A percentile compares a stretch with the other conserved stretches of the same genome.
Evolutionary conservation across 2,888 invertebrate species (phyloP).

Genomic region (Toxonevra muliebris): DNA sequence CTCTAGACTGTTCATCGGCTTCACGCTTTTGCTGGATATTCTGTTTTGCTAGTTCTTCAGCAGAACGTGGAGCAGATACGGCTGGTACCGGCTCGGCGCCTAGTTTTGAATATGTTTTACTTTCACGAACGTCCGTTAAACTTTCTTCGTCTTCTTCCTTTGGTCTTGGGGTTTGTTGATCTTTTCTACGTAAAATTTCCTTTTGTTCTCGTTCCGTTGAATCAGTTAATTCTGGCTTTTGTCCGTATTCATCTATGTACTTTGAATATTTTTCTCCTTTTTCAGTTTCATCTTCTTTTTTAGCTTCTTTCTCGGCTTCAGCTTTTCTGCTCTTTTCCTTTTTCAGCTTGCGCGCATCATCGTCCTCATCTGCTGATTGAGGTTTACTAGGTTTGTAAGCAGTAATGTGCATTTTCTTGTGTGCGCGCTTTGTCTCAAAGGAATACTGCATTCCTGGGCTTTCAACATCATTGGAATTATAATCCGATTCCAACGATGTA

Average conservation of each 20-base stretch:
- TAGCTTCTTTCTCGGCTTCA: constrained; percentile 26
- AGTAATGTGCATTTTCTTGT: constrained; percentile 37
- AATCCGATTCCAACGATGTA: constrained; percentile 8
- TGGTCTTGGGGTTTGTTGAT: too few species aligned
- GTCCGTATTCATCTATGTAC: constrained; percentile 17
- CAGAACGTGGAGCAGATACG: too few species aligned
- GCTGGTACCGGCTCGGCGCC: too few species aligned
- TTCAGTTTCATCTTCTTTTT: constrained; percentile 18
- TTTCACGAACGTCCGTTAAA: too few species aligned
- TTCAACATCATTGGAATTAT: constrained; percentile 1
- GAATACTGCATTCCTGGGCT: constrained; percentile 19
- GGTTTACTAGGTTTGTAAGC: constrained; percentile 35
- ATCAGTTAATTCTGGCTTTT: neutral
- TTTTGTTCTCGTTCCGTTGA: neutral
- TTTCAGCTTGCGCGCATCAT: neutral
- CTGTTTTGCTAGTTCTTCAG: too few species aligned
- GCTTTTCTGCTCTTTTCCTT: constrained; percentile 1
- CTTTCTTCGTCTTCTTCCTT: too few species aligned
- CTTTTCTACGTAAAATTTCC: too few species aligned
- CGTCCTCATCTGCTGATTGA: neutral
- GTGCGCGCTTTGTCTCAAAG: constrained; percentile 36
- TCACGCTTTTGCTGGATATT: too few species aligned
- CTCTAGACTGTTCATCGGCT: too few species aligned
- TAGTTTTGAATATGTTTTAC: too few species aligned
- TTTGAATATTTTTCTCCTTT: constrained; percentile 28